Base-by-base conservation (phyloP, 2,888 invertebrate genomes). In the Caenorhabditis uteleia region DNA sequence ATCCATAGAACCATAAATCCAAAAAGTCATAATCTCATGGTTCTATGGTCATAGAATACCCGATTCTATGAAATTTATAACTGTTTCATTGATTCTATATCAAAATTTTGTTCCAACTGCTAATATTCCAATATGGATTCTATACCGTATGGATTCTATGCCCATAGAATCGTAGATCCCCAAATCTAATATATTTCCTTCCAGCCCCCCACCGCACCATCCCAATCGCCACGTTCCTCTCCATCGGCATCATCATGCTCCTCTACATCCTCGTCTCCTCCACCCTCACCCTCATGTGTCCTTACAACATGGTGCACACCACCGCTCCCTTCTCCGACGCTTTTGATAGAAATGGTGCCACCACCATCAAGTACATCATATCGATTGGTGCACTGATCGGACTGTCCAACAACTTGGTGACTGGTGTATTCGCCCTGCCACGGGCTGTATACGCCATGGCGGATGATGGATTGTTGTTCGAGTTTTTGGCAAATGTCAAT, bases 401-500 rank as follows among this genome's bases (percentile, higher is more conserved):
- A 21, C 55, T 71, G 54, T 10, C 57, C 6, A 68, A 67, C 39
- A 68, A 67, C 39, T 45, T 68, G 21, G 66, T 68, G 20, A 69
- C 71, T 10, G 64, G 69, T 4, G 46, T 68, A 12, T 74, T 74
- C 38, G 64, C 66, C 4, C 50, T 74, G 3, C 74, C 74, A 1
- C 57, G 74, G 8, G 48, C 68, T 14, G 68, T 74, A 2, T 74
- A 70, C 29, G 74, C 74, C 12, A 74, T 74, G 71, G 74, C 74
- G 10, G 66, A 71, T 20, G 74, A 74, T 40, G 74, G 74, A 3
- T 25, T 74, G 3, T 55, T 74, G 14, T 74, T 74, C 46, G 46
- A 46, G 20, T 74, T 67, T 50, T 60, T 71, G 34, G 69, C 69
- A 14, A 64, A 55, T 14, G 60, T 74, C 20, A 67, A 68, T 36